A percentile compares a stretch with the other conserved stretches of the same genome.
Conservation (phyloP, 2,113 vertebrate species). For the Paedocypris sp. region DNA sequence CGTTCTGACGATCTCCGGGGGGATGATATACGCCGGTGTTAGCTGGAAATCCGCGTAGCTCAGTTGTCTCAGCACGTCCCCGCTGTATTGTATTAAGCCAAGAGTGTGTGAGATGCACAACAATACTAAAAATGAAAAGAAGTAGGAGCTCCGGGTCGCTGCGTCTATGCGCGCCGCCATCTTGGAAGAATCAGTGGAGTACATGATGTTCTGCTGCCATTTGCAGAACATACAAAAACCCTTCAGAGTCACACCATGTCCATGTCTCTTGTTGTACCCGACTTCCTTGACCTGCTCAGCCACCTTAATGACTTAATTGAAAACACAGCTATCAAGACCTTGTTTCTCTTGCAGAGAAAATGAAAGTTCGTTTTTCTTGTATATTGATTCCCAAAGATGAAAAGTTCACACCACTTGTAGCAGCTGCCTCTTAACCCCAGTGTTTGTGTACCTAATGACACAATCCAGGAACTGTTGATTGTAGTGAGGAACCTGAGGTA, state of each 20-base stretch:
- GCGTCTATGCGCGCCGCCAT: too few species aligned
- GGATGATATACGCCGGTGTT: too few species aligned
- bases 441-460: conserved; percentile 22
- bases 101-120: too few species aligned
- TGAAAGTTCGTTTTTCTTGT: conserved; percentile 10
- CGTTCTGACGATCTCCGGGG: too few species aligned
- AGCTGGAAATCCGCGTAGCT: too few species aligned
- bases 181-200: too few species aligned
- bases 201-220: conserved; percentile 29
- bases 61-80: too few species aligned
- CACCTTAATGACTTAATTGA: conserved; percentile 10
- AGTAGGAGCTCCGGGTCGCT: too few species aligned
- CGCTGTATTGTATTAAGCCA: too few species aligned
- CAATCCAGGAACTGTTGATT: conserved; percentile 22
- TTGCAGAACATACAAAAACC: conserved; percentile 30
- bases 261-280: conserved; percentile 22
- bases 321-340: conserved; percentile 10
- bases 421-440: conserved; percentile 21
- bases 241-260: conserved; percentile 29
- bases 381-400: conserved; percentile 8
- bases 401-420: conserved; percentile 17
- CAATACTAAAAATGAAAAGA: too few species aligned
- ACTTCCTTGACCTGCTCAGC: conserved; percentile 11
- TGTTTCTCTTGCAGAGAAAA: conserved; percentile 9
- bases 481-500: conserved; percentile 9